phyloP scores from a whole-genome alignment of 2,113 vertebrate species.

The Mirza zaza region DNA sequence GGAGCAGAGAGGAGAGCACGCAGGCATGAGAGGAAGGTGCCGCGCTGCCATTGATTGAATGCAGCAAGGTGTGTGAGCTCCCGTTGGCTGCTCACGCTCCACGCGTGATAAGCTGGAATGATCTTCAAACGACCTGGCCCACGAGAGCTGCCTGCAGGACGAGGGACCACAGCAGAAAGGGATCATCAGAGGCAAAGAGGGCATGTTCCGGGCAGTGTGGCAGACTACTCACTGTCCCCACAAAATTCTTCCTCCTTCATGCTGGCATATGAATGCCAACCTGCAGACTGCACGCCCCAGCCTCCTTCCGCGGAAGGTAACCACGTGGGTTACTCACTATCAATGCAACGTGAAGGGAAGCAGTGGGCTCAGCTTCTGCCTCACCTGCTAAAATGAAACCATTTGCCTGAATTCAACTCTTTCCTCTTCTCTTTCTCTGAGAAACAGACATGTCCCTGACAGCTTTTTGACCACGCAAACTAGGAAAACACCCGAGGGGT shows the following conservation, averaged over 20 bases:
- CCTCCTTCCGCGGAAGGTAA: not conserved
- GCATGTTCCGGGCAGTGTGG: not conserved
- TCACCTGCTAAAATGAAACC: not conserved
- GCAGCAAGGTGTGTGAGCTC: not conserved
- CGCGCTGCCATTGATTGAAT: not conserved
- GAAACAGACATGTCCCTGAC: not conserved
- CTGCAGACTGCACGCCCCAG: not conserved
- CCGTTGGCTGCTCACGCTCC: not conserved
- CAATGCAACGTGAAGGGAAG: not conserved
- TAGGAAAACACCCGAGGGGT: not conserved
- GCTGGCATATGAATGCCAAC: not conserved
- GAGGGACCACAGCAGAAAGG: not conserved
- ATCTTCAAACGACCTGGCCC: not conserved
- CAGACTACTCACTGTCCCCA: not conserved
- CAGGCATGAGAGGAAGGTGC: not conserved
- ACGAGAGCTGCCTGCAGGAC: not conserved
- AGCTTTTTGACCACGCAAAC: not conserved
- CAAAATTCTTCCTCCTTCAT: not conserved
- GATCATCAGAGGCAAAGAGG: not conserved
- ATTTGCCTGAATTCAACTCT: not conserved
- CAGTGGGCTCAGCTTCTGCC: no score
- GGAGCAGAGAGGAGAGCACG: not conserved
- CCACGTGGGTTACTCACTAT: not conserved
- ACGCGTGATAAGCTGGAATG: not conserved
- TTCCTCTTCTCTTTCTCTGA: not conserved